Conservation (phyloP, 2,797 vertebrate species). For the Anguilla anguilla region DNA sequence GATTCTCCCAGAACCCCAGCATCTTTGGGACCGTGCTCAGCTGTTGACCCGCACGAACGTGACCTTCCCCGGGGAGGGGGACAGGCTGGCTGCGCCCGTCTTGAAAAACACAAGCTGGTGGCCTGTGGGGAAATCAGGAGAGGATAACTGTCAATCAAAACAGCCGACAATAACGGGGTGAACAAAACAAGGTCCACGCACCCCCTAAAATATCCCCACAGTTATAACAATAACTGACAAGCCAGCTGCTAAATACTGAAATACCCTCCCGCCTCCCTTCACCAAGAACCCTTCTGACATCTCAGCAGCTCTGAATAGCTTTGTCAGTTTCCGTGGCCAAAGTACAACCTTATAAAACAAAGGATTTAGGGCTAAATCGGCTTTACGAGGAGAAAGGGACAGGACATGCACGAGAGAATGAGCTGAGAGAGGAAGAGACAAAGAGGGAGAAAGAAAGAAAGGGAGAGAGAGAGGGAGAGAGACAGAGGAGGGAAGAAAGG, state of each 20-base stretch:
- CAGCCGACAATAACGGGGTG: not conserved
- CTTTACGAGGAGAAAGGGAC: not conserved
- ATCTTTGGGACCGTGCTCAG: conserved; percentile 55
- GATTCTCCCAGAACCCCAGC: conserved; percentile 28
- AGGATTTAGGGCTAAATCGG: not conserved
- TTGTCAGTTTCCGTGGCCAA: not conserved
- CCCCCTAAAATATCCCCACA: not conserved
- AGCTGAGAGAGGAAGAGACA: conserved; percentile 2
- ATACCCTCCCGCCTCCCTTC: not conserved
- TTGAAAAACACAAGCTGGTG: conserved; percentile 87
- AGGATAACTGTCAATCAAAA: not conserved
- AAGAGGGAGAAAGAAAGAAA: conserved; percentile 8
- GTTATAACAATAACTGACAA: not conserved
- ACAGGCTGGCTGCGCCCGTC: conserved; percentile 71
- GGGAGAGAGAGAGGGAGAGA: not conserved
- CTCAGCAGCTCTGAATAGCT: not conserved
- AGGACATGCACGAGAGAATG: not conserved
- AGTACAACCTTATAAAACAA: not conserved
- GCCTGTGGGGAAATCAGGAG: conserved; percentile 60
- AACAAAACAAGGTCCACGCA: not conserved
- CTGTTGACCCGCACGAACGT: conserved; percentile 73
- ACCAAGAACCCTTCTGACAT: not conserved
- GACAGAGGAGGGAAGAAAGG: conserved; percentile 5
- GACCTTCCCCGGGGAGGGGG: conserved; percentile 71
- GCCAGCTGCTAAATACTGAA: not conserved